Evolutionary conservation across 2,113 vertebrate genomes (phyloP).

Genomic region (Acrocephalus kingi): DNA sequence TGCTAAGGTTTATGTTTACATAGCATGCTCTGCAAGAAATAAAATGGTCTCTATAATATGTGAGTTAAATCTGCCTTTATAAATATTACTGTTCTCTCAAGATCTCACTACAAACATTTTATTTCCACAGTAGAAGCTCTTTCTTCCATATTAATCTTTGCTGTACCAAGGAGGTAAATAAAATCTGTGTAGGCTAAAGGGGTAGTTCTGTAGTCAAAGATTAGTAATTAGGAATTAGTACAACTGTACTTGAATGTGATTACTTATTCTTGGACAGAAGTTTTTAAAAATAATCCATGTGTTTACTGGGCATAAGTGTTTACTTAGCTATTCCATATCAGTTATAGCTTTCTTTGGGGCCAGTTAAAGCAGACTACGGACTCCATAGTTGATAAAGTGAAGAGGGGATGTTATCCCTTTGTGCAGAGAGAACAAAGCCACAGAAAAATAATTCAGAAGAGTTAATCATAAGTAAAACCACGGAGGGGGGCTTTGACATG

Average conservation of each 20-base stretch:
- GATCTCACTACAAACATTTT: background rate
- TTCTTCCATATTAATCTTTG: background rate
- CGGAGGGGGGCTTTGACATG: background rate
- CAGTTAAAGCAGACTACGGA: background rate
- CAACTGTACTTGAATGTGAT: background rate
- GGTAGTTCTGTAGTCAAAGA: background rate
- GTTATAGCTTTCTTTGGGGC: background rate
- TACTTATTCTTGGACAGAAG: background rate
- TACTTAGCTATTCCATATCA: background rate
- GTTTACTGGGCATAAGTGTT: background rate
- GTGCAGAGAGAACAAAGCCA: background rate
- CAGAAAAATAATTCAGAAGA: background rate
- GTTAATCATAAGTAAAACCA: background rate
- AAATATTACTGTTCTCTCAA: background rate
- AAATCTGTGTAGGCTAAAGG: background rate
- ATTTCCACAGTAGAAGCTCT: background rate
- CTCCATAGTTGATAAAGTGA: background rate
- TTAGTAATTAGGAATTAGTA: background rate
- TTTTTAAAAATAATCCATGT: background rate
- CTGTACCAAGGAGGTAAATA: background rate
- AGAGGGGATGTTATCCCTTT: background rate
- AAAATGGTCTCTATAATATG: background rate
- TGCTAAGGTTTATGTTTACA: conserved; percentile 1
- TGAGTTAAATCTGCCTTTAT: background rate
- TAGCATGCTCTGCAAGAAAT: background rate